Percentiles rank a stretch among this genome's conserved stretches.
Evolutionary conservation across 2,113 vertebrate species (phyloP).

Genomic region (Butorides virescens): DNA sequence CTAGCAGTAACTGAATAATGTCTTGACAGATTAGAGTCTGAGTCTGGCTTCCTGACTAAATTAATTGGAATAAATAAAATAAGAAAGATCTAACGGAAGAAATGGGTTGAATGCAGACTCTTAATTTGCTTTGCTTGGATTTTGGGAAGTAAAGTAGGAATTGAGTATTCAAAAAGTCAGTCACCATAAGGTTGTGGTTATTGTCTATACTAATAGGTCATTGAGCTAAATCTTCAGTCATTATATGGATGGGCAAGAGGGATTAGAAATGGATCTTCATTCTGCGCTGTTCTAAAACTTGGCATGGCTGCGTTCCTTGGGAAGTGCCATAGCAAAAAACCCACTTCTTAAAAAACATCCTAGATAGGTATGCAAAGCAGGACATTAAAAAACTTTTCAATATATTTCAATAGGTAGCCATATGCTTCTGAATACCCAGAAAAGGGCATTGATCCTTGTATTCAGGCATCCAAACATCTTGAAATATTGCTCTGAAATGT

Average conservation of each 20-base stretch:
- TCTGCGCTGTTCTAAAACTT: constrained; percentile 46
- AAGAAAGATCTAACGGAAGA: constrained; percentile 10
- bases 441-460: not conserved
- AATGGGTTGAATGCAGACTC: constrained; percentile 38
- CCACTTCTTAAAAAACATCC: not conserved
- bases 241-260: constrained; percentile 59
- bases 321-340: constrained; percentile 28
- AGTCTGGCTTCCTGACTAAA: constrained; percentile 36
- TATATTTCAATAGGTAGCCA: not conserved
- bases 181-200: constrained; percentile 48
- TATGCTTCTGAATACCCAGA: not conserved
- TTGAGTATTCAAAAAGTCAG: constrained; percentile 55
- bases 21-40: constrained; percentile 38
- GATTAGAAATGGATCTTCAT: constrained; percentile 69
- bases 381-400: constrained; percentile 12
- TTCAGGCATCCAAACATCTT: not conserved
- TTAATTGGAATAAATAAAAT: constrained; percentile 58
- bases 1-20: constrained; percentile 19
- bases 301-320: constrained; percentile 43
- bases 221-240: constrained; percentile 56
- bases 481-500: constrained; percentile 25
- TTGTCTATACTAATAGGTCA: constrained; percentile 68
- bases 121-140: constrained; percentile 61
- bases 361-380: not conserved
- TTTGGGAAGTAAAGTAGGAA: constrained; percentile 65